Conservation (phyloP, 2,113 vertebrate genomes). For the Tauraco erythrolophus region DNA sequence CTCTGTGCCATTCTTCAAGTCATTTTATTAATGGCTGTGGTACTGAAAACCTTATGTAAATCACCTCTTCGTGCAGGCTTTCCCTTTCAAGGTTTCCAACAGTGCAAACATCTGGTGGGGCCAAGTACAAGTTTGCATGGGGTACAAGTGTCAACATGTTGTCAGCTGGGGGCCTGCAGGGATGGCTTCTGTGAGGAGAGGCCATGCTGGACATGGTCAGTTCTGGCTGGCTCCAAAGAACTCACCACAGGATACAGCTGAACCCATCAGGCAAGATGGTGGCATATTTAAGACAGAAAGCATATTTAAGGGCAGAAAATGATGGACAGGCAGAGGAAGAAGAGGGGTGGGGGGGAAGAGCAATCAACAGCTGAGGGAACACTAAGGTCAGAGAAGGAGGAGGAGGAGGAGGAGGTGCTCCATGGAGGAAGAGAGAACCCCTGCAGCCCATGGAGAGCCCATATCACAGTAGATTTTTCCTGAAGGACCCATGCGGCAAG, state of each 20-base stretch:
- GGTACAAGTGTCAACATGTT: background rate
- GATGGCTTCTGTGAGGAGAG: background rate
- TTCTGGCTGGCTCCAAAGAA: background rate
- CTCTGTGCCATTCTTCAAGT: background rate
- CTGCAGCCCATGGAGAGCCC: background rate
- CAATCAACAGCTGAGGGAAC: background rate
- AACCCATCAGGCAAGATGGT: background rate
- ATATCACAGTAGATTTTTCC: background rate
- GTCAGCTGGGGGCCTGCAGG: background rate
- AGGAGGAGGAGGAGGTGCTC: background rate
- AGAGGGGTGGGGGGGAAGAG: background rate
- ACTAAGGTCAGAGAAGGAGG: background rate
- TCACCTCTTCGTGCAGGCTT: background rate
- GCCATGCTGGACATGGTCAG: fast-evolving
- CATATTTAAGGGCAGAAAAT: background rate
- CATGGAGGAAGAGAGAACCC: background rate
- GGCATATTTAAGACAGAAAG: background rate
- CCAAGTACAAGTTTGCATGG: background rate
- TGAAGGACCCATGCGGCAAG: background rate
- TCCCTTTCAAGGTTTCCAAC: background rate
- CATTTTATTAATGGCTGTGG: background rate
- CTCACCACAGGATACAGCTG: background rate
- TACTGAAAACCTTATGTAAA: background rate
- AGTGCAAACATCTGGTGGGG: background rate
- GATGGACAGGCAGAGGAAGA: background rate